Percentiles rank a stretch among this genome's conserved stretches.
These are phyloP conservation scores for Tautogolabrus adspersus DNA, from an alignment of 2,113 vertebrate genomes.

Conservation along the genomic window DNA sequence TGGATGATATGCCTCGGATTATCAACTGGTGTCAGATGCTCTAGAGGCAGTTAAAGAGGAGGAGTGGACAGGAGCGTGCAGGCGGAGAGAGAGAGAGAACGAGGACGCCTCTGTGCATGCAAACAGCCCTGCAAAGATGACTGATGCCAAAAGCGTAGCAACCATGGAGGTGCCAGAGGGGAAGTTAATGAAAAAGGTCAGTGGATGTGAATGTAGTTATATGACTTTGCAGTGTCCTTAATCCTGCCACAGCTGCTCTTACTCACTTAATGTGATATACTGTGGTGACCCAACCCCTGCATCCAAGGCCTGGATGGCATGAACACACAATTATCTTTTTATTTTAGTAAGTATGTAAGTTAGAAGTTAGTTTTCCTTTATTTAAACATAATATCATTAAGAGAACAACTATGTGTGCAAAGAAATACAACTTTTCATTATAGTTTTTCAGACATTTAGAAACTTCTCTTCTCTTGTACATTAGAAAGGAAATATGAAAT, in stretches of 20 bases:
- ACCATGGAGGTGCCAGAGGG: constrained; percentile 74
- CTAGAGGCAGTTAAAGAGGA: constrained; percentile 63
- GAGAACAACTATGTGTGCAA: not conserved
- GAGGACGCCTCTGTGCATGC: constrained; percentile 46
- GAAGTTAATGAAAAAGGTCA: constrained; percentile 83
- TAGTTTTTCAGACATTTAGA: not conserved
- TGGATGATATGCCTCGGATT: constrained; percentile 72
- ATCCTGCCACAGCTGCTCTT: not conserved
- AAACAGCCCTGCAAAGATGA: constrained; percentile 63
- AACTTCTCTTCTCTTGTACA: not conserved
- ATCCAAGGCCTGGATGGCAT: constrained; percentile 1
- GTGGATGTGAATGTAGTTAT: constrained; percentile 37
- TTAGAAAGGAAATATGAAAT: not conserved
- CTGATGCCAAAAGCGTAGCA: constrained; percentile 66
- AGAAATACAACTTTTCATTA: not conserved
- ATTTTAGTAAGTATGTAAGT: not conserved
- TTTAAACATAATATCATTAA: not conserved
- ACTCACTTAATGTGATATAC: not conserved
- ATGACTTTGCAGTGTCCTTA: constrained; percentile 1
- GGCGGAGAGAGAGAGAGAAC: constrained; percentile 34
- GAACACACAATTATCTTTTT: not conserved
- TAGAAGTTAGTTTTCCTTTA: not conserved
- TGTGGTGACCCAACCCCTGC: not conserved
- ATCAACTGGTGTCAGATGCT: constrained; percentile 70
- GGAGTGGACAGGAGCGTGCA: constrained; percentile 42